Base-by-base conservation (phyloP, 2,113 vertebrate species). In the Stigmatopora argus region DNA sequence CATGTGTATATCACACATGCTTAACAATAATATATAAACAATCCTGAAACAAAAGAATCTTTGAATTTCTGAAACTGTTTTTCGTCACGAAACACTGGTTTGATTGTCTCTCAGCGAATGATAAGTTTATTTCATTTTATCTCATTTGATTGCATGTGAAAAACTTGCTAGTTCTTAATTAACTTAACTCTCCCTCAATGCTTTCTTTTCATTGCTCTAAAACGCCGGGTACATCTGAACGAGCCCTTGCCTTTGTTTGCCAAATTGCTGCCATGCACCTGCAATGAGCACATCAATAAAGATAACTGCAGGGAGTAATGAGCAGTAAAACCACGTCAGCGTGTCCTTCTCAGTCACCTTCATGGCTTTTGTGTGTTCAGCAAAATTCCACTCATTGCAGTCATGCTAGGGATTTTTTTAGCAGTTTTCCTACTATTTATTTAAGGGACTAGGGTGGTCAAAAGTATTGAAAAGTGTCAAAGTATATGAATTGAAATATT, bases 341-440 rank as follows among this genome's bases (percentile, higher is more conserved):
- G 18, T 53, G 66, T 65, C 57, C 46, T 59, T 69, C 55, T 62
- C 31, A 45, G 53, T 66, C 61, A 35, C 31, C 57, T 19, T 69
- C 66, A 51, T 35, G 74, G 69, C 74, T 83, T 73, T 65, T 77
- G 84, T 77, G 68, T 68, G 70, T 53, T 86, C 85, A 88, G 86
- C 83, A 83, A 82, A 41, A 89, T 89, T 88, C 84, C 87, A 56
- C 70, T 78, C 82, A 84, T 87, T 88, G 77, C 66, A 47, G 80
- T 62, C 48, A 69, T 57, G 66, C 67, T 48, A 76, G 78, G 70
- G 85, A 79, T 7, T n/a, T 49, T 18, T 49, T 18, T 49, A 1
- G 18, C 17, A 49, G 38, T 8, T 41, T 41, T 41, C 4, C 38
- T 41, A 41, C 38, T 8, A 41, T 41, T 41, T 41, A 8, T 10